Percentiles rank a stretch among this genome's conserved stretches.
phyloP scores from a whole-genome alignment of 2,797 vertebrate species.

The Loriculus beryllinus region DNA sequence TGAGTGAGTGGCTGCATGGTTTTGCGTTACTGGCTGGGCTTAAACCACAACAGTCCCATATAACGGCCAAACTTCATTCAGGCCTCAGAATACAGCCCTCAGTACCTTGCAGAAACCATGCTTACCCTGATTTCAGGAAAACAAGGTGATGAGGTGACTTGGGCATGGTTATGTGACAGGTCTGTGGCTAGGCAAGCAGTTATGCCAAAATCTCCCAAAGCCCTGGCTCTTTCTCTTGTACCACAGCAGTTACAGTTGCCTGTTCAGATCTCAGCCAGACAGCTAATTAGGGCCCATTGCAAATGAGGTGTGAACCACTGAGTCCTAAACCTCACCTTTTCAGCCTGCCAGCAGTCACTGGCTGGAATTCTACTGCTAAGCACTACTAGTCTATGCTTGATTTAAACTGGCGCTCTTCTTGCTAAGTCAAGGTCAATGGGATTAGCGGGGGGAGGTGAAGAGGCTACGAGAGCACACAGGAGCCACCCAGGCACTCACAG shows the following conservation, averaged over 20 bases:
- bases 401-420: neutral
- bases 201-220: neutral
- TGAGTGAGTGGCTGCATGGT: neutral
- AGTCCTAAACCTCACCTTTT: neutral
- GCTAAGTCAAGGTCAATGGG: slow-evolving; percentile 21
- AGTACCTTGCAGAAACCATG: neutral
- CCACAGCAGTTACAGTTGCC: neutral
- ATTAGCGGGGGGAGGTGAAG: neutral
- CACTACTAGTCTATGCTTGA: neutral
- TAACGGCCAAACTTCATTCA: neutral
- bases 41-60: neutral
- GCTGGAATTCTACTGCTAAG: slow-evolving; percentile 32
- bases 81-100: neutral
- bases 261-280: neutral
- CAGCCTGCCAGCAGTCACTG: neutral
- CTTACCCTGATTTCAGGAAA: neutral
- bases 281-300: neutral
- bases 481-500: neutral
- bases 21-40: neutral
- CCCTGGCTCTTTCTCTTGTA: neutral
- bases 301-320: neutral
- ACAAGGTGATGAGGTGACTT: neutral
- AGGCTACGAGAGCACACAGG: neutral
- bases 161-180: neutral
- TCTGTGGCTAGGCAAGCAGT: neutral